A percentile compares a stretch with the other conserved stretches of the same genome.
phyloP scores from a whole-genome alignment of 2,113 vertebrate genomes.

The Mormyrus lacerda region DNA sequence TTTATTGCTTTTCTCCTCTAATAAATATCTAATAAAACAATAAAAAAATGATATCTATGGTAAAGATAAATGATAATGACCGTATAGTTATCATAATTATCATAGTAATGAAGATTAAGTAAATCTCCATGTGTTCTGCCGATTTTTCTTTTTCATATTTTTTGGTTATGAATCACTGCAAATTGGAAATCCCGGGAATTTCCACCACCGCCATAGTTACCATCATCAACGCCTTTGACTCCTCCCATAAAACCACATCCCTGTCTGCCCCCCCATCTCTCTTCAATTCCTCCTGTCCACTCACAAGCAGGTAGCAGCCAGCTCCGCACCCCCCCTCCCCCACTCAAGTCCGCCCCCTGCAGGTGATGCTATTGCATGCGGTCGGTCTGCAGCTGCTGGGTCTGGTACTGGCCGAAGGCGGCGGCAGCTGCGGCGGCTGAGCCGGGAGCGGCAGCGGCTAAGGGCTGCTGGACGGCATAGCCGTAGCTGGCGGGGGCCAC shows the following conservation, averaged over 20 bases:
- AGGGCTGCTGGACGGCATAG: conserved; percentile 84
- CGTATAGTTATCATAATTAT: not conserved
- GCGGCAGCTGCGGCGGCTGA: conserved; percentile 69
- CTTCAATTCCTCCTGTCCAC: conserved; percentile 25
- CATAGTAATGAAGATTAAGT: conserved; percentile 32
- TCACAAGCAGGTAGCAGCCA: conserved; percentile 33
- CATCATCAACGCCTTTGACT: conserved; percentile 34
- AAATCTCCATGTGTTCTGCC: conserved; percentile 52
- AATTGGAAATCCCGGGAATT: conserved; percentile 63
- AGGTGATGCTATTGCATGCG: conserved; percentile 85
- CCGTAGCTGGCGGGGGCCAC: conserved; percentile 83
- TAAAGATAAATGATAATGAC: conserved; percentile 47
- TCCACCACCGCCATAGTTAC: conserved; percentile 38
- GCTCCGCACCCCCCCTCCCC: conserved; percentile 24
- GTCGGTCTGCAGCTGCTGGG: conserved; percentile 92
- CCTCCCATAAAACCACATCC: conserved; percentile 22
- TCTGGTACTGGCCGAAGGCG: conserved; percentile 90
- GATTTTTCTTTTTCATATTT: conserved; percentile 43
- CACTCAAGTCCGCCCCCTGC: conserved; percentile 46
- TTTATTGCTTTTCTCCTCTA: conserved; percentile 58
- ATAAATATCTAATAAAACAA: conserved; percentile 62
- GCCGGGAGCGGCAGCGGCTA: conserved; percentile 72
- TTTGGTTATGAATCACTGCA: conserved; percentile 67
- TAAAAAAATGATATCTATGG: conserved; percentile 50
- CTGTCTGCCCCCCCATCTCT: conserved; percentile 22